Evolutionary conservation across 92 coral and sea anemone species (phyloP).

Genomic region (Epizoanthus scotinus): DNA sequence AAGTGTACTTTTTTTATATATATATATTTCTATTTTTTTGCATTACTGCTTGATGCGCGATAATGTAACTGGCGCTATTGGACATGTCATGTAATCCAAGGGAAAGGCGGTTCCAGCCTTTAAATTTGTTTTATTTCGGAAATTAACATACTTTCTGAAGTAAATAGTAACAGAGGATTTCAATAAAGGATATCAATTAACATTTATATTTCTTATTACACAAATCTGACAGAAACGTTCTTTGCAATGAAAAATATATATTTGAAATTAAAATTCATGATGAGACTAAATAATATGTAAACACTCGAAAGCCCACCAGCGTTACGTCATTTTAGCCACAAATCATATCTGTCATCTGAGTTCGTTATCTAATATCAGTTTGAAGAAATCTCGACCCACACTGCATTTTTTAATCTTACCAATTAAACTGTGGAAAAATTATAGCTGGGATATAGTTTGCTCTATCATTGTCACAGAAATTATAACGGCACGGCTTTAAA

Average conservation of each 20-base stretch:
- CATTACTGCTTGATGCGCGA: conserved; percentile 15
- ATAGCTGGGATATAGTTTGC: not conserved
- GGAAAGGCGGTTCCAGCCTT: not conserved
- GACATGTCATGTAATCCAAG: not conserved
- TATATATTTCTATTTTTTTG: not conserved
- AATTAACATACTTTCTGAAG: not conserved
- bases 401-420: not conserved
- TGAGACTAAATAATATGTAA: conserved; percentile 20
- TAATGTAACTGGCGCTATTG: not conserved
- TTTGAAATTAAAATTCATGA: conserved; percentile 31
- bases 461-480: too few species aligned
- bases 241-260: not conserved
- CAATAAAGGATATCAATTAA: not conserved
- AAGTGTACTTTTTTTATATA: not conserved
- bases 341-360: not conserved
- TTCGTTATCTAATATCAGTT: conserved; percentile 3
- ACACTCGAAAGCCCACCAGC: conserved; percentile 5
- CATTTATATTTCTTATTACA: not conserved
- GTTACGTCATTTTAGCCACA: not conserved
- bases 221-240: not conserved
- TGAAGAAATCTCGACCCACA: not conserved
- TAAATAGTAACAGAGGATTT: too few species aligned
- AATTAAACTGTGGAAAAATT: conserved; percentile 16
- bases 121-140: not conserved
- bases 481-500: too few species aligned